Percentiles rank a stretch among this genome's conserved stretches.
Conservation (phyloP, 1,140 invertebrate species). For the Dysdera silvatica region DNA sequence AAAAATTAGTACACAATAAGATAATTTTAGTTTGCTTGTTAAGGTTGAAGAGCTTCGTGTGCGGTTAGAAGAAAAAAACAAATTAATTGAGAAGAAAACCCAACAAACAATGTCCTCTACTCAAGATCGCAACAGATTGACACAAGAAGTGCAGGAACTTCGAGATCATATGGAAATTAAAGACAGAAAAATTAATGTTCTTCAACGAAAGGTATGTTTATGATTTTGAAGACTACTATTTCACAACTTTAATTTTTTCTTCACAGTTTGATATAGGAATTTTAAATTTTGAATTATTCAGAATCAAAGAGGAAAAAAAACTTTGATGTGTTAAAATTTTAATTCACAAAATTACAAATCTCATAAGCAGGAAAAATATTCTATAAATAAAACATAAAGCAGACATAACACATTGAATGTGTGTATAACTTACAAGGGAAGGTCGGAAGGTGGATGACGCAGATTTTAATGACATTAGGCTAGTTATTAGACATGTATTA, state of each 20-base stretch:
- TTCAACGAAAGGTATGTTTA: constrained; percentile 83
- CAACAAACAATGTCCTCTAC: constrained; percentile 73
- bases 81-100: constrained; percentile 84
- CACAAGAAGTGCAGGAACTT: constrained; percentile 78
- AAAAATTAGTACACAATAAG: background rate
- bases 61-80: constrained; percentile 90
- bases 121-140: constrained; percentile 78
- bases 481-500: too few relatives aligned
- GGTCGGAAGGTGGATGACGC: too few relatives aligned
- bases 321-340: background rate
- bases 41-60: constrained; percentile 91
- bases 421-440: too few relatives aligned
- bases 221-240: background rate
- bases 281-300: background rate
- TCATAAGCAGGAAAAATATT: too few relatives aligned
- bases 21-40: background rate
- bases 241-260: background rate
- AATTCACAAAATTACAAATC: too few relatives aligned
- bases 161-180: constrained; percentile 96
- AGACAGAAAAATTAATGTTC: constrained; percentile 90
- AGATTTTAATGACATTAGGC: too few relatives aligned
- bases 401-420: too few relatives aligned
- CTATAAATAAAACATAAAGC: too few relatives aligned
- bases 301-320: background rate
- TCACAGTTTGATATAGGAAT: too few relatives aligned